Evolutionary conservation across 2,888 invertebrate genomes (phyloP).

Genomic region (Electrophaes corylata): DNA sequence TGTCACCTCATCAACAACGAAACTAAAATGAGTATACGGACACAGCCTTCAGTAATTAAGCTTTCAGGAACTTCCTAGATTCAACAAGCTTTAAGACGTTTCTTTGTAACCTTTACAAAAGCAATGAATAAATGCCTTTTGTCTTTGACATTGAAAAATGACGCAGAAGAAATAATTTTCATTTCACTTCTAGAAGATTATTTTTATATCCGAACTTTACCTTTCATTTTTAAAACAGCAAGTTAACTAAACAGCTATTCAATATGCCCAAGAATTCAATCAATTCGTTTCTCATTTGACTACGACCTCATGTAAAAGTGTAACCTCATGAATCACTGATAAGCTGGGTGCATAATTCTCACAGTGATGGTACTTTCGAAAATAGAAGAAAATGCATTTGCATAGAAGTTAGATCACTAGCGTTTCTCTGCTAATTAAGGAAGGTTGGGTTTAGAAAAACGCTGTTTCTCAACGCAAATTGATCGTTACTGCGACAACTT

Average conservation of each 20-base stretch:
- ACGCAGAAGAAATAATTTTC: too few relatives aligned
- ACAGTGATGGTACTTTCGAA: slow-evolving; percentile 67
- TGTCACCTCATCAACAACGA: too few relatives aligned
- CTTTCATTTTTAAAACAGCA: slow-evolving; percentile 6
- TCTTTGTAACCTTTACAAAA: too few relatives aligned
- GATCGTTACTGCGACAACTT: slow-evolving; percentile 66
- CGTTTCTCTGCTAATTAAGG: slow-evolving; percentile 78
- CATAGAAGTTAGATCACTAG: slow-evolving; percentile 66
- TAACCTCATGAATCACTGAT: slow-evolving; percentile 49
- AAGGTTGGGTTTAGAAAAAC: slow-evolving; percentile 63
- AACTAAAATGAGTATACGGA: too few relatives aligned
- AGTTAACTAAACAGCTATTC: slow-evolving; percentile 12
- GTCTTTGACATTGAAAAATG: too few relatives aligned
- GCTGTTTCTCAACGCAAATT: slow-evolving; percentile 62
- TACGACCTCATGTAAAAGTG: slow-evolving; percentile 47
- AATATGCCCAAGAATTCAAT: slow-evolving; percentile 23
- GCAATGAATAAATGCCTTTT: too few relatives aligned
- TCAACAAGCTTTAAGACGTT: too few relatives aligned
- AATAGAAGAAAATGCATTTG: slow-evolving; percentile 73
- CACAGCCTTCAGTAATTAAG: too few relatives aligned
- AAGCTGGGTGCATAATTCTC: slow-evolving; percentile 49
- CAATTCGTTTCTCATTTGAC: slow-evolving; percentile 27
- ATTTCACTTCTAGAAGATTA: too few relatives aligned
- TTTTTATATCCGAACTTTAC: background rate
- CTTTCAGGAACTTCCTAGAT: too few relatives aligned